phyloP scores from a whole-genome alignment of 2,113 vertebrate species.

The Megaceryle maxima region DNA sequence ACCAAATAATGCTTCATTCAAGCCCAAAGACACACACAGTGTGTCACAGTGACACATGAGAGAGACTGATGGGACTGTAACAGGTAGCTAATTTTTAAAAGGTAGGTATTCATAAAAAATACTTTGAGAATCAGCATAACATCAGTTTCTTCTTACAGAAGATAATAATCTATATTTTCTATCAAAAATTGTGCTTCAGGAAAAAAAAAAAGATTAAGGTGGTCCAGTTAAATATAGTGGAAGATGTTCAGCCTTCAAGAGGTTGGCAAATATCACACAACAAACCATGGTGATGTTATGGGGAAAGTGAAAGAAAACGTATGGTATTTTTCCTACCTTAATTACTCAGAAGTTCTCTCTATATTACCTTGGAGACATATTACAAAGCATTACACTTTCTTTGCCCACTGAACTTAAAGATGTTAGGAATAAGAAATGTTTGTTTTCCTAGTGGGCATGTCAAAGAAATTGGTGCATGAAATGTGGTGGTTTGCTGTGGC shows the following conservation, averaged over 20 bases:
- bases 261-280: neutral
- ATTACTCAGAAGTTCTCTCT: neutral
- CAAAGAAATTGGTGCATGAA: conserved; percentile 4
- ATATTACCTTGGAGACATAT: neutral
- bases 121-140: neutral
- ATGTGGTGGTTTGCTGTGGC: neutral
- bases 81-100: neutral
- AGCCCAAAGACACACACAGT: neutral
- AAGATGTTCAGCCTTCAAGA: neutral
- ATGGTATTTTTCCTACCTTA: neutral
- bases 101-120: neutral
- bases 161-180: neutral
- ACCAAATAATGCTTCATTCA: neutral
- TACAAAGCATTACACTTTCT: neutral
- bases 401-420: neutral
- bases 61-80: neutral
- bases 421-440: neutral
- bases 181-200: neutral
- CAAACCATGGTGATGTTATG: neutral
- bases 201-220: neutral
- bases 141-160: neutral
- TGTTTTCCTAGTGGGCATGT: neutral
- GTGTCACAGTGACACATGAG: too few species aligned
- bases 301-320: neutral
- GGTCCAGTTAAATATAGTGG: neutral